These are phyloP conservation scores for Platyura marginata DNA, from an alignment of 1,140 invertebrate genomes.

Conservation along the genomic window DNA sequence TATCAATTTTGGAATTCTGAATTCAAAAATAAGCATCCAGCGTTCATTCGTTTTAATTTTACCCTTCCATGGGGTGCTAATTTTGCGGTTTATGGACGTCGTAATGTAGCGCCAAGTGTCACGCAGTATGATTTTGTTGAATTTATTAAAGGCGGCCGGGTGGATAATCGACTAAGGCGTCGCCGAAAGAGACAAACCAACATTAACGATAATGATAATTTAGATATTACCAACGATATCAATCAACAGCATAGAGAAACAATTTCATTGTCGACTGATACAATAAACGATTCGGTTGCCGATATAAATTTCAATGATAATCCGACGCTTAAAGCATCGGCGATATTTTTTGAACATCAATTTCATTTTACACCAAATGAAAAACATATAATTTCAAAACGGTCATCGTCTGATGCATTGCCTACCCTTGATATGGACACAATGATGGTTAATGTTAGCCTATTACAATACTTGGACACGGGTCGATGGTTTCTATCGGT, in stretches of 20 bases:
- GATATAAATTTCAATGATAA: background rate
- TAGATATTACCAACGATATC: slow-evolving; percentile 15
- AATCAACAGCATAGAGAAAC: background rate
- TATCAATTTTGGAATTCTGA: slow-evolving; percentile 84
- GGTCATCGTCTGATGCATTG: slow-evolving; percentile 28
- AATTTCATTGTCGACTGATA: background rate
- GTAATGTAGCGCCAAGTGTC: slow-evolving; percentile 81
- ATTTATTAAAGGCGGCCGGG: slow-evolving; percentile 64
- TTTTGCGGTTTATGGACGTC: slow-evolving; percentile 80
- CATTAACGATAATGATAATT: slow-evolving; percentile 11
- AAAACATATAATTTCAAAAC: slow-evolving; percentile 34
- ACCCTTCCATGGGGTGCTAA: slow-evolving; percentile 78
- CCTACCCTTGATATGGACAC: slow-evolving; percentile 32
- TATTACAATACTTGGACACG: slow-evolving; percentile 75
- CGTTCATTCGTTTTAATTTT: slow-evolving; percentile 77
- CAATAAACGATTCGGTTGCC: background rate
- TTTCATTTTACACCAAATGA: slow-evolving; percentile 13
- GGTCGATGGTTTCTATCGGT: slow-evolving; percentile 90
- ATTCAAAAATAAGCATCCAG: slow-evolving; percentile 72
- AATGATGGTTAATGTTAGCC: slow-evolving; percentile 63
- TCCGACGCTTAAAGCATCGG: background rate
- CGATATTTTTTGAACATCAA: background rate
- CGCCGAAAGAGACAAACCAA: slow-evolving; percentile 17
- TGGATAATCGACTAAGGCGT: slow-evolving; percentile 47
- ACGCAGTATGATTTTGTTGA: slow-evolving; percentile 92